Evolutionary conservation across 2,888 invertebrate species (phyloP).

Genomic region (Torymus auratus): DNA sequence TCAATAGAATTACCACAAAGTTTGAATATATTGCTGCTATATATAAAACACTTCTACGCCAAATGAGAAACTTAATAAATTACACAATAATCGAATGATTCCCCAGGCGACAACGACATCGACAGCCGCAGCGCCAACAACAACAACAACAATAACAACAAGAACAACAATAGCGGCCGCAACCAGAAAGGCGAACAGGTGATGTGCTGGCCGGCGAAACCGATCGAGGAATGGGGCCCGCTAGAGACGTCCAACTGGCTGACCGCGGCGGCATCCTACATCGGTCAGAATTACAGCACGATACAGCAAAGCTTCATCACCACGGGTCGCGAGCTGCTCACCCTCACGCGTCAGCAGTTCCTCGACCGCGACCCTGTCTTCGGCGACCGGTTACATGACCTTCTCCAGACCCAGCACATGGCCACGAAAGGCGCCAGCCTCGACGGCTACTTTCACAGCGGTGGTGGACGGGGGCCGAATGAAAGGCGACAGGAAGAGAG

Average conservation of each 20-base stretch:
- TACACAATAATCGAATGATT: too few relatives aligned
- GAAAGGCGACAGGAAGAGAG: conserved; percentile 2
- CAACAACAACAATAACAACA: too few relatives aligned
- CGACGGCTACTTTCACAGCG: conserved; percentile 4
- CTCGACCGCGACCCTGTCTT: conserved; percentile 69
- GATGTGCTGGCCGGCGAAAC: conserved; percentile 79
- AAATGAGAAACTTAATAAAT: too few relatives aligned
- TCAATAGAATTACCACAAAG: too few relatives aligned
- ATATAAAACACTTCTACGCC: too few relatives aligned
- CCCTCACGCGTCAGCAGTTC: conserved; percentile 69
- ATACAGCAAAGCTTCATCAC: conserved; percentile 71
- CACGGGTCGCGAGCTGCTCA: conserved; percentile 69
- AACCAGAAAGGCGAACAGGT: conserved; percentile 67
- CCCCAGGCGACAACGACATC: too few relatives aligned
- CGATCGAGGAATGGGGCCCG: conserved; percentile 79
- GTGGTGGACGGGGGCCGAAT: too few relatives aligned
- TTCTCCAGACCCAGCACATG: conserved; percentile 67
- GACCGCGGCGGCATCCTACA: conserved; percentile 69
- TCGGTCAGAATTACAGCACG: conserved; percentile 68
- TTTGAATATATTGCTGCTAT: too few relatives aligned
- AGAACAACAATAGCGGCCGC: conserved; percentile 62
- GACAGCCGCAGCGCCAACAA: too few relatives aligned
- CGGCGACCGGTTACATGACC: conserved; percentile 70
- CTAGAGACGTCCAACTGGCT: conserved; percentile 80
- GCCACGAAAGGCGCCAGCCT: conserved; percentile 28